Evolutionary conservation across 2,888 invertebrate species (phyloP).

Genomic region (Cryptops parisi): DNA sequence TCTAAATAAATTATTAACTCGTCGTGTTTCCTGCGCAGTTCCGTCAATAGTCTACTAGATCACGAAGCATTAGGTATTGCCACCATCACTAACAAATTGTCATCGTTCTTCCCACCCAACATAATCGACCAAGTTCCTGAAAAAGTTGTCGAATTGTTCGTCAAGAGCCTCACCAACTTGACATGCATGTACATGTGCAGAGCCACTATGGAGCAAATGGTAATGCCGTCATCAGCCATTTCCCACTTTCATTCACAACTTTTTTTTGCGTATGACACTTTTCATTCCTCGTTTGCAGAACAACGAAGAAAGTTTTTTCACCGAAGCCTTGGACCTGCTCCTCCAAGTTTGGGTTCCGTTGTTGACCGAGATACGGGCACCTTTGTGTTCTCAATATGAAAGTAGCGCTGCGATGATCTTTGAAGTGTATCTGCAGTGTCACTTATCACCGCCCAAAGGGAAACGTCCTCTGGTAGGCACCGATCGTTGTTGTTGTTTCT

Average conservation of each 20-base stretch:
- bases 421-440: conserved; percentile 61
- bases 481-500: too few species aligned
- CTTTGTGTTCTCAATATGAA: conserved; percentile 34
- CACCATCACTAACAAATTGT: conserved; percentile 47
- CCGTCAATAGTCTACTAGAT: conserved; percentile 30
- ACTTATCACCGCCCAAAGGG: conserved; percentile 69
- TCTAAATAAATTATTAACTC: too few species aligned
- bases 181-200: conserved; percentile 49
- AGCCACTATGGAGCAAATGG: conserved; percentile 49
- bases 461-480: not conserved
- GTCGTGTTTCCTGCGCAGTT: conserved; percentile 7
- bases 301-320: conserved; percentile 39
- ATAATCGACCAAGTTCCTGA: conserved; percentile 36
- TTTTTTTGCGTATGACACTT: not conserved
- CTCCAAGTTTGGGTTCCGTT: conserved; percentile 51
- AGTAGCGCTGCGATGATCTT: conserved; percentile 43
- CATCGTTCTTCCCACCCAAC: conserved; percentile 41
- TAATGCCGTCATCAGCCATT: too few species aligned
- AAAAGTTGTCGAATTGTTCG: conserved; percentile 40
- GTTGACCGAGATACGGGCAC: conserved; percentile 34
- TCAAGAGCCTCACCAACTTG: conserved; percentile 45
- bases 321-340: conserved; percentile 53
- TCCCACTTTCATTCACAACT: too few species aligned
- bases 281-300: not conserved
- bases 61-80: conserved; percentile 53